A percentile compares a stretch with the other conserved stretches of the same genome.
Evolutionary conservation across 1,140 invertebrate genomes (phyloP).

Genomic region (Lutraria rhynchaena): DNA sequence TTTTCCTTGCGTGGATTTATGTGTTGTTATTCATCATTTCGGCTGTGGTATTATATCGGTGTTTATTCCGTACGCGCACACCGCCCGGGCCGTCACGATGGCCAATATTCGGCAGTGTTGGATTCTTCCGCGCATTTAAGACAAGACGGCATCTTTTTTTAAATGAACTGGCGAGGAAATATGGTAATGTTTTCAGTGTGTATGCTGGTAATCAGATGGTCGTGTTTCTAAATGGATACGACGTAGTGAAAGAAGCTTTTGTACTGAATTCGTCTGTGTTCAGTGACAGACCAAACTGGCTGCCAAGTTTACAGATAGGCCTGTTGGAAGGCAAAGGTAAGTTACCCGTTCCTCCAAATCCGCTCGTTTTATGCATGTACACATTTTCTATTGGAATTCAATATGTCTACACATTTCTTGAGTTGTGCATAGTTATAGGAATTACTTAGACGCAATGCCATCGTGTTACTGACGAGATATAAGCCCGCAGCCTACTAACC

Average conservation of each 20-base stretch:
- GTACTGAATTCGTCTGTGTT: slow-evolving; percentile 61
- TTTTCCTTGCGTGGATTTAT: no score
- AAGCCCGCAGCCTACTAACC: no score
- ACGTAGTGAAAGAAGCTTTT: slow-evolving; percentile 62
- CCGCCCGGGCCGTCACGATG: slow-evolving; percentile 57
- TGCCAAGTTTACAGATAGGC: slow-evolving; percentile 19
- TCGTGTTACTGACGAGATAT: no score
- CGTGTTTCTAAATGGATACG: slow-evolving; percentile 63
- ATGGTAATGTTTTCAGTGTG: slow-evolving; percentile 64
- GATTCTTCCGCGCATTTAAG: slow-evolving; percentile 16
- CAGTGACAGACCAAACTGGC: slow-evolving; percentile 58
- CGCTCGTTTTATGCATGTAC: no score
- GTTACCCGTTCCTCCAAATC: no score
- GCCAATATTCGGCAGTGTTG: slow-evolving; percentile 56
- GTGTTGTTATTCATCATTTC: no score
- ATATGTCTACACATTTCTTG: no score
- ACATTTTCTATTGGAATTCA: no score
- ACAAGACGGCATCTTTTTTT: slow-evolving; percentile 17
- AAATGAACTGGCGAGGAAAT: slow-evolving; percentile 39
- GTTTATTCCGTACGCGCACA: background rate
- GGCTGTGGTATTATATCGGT: no score
- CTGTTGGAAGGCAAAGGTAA: slow-evolving; percentile 36
- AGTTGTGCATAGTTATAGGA: no score
- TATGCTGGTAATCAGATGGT: slow-evolving; percentile 59
- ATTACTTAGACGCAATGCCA: no score